Evolutionary conservation across 2,113 vertebrate species (phyloP).

Genomic region (Pygoscelis adeliae): DNA sequence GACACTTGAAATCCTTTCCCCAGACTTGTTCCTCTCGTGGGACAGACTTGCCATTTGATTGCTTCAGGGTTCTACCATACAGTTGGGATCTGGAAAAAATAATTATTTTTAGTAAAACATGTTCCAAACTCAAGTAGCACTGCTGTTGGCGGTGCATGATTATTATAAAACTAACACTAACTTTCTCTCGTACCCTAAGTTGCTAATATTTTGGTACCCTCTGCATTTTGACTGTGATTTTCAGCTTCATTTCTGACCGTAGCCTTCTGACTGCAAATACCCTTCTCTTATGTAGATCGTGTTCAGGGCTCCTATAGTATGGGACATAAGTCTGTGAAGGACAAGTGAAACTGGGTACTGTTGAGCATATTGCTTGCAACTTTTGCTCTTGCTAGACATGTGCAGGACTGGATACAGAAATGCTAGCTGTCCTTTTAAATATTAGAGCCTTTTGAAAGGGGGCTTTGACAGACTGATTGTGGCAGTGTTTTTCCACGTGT

Average conservation of each 20-base stretch:
- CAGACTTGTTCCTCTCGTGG: not conserved
- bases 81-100: not conserved
- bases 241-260: not conserved
- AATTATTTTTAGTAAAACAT: not conserved
- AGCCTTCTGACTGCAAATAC: not conserved
- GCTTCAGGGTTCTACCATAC: not conserved
- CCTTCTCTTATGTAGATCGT: not conserved
- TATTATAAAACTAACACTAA: not conserved
- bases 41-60: not conserved
- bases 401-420: not conserved
- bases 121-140: not conserved
- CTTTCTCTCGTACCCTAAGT: not conserved
- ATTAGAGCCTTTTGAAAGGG: not conserved
- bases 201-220: not conserved
- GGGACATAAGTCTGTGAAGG: not conserved
- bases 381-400: not conserved
- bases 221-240: not conserved
- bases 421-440: not conserved
- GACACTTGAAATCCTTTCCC: conserved; percentile 24
- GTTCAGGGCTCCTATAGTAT: not conserved
- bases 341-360: not conserved
- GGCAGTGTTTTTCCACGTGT: not conserved
- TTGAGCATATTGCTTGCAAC: not conserved
- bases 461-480: not conserved
- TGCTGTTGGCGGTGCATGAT: not conserved